Percentiles rank a stretch among this genome's conserved stretches.
These are phyloP conservation scores for Ctenicera cuprea DNA, from an alignment of 2,888 invertebrate species.

Conservation along the genomic window DNA sequence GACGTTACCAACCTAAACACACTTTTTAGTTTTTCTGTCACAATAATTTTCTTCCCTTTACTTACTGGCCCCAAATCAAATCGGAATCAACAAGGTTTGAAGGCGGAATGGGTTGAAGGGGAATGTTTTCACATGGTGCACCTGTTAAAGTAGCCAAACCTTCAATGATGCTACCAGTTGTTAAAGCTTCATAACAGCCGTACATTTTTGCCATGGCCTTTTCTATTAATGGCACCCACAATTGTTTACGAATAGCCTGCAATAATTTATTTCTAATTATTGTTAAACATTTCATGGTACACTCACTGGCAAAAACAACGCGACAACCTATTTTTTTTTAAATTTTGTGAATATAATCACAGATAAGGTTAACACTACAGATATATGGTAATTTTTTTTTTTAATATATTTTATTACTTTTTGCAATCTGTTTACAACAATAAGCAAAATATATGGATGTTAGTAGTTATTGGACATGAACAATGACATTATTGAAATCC, in stretches of 20 bases:
- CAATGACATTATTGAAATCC: no score
- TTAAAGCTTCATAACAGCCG: slow-evolving; percentile 97
- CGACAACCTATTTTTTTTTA: no score
- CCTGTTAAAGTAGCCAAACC: slow-evolving; percentile 96
- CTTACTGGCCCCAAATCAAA: slow-evolving; percentile 93
- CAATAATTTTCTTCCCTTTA: slow-evolving; percentile 27
- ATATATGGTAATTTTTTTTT: no score
- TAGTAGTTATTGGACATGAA: no score
- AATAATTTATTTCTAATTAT: background rate
- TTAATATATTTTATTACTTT: no score
- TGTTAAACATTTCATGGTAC: background rate
- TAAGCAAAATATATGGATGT: no score
- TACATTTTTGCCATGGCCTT: slow-evolving; percentile 99
- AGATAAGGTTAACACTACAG: no score
- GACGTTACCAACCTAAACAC: slow-evolving; percentile 81
- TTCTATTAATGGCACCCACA: slow-evolving; percentile 99
- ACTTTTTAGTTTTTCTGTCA: background rate
- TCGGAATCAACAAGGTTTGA: slow-evolving; percentile 94
- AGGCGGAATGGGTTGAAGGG: slow-evolving; percentile 85
- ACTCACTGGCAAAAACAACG: no score
- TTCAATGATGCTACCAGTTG: slow-evolving; percentile 97
- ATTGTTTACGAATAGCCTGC: slow-evolving; percentile 93
- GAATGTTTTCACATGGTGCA: slow-evolving; percentile 97
- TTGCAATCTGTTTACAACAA: no score
- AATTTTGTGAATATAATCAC: no score